phyloP scores from a whole-genome alignment of 2,113 vertebrate genomes.

The Rhinopithecus roxellana region DNA sequence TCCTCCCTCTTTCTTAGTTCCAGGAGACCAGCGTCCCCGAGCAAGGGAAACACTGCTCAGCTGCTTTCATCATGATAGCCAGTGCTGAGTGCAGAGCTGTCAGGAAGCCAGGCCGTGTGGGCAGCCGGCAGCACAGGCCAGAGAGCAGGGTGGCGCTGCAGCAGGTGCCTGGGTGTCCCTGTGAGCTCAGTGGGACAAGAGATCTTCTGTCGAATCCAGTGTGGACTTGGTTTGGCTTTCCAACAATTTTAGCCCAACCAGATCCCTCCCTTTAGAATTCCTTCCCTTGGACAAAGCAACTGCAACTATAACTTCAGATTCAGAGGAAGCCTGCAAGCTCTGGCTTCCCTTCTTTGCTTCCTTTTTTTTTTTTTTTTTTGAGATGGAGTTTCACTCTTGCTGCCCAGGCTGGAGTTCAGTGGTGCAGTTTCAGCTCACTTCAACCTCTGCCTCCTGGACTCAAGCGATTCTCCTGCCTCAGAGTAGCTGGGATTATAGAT shows the following conservation, averaged over 20 bases:
- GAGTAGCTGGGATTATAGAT: too few relatives aligned
- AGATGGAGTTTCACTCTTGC: too few relatives aligned
- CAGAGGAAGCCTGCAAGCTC: neutral
- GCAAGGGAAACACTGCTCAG: neutral
- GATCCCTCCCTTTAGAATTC: neutral
- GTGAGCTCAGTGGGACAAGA: neutral
- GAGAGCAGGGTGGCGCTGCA: neutral
- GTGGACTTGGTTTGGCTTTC: neutral
- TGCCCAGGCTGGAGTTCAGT: too few relatives aligned
- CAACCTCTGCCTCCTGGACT: too few relatives aligned
- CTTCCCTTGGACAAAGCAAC: neutral
- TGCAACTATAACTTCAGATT: neutral
- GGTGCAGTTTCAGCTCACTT: too few relatives aligned
- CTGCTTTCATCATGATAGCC: accelerated
- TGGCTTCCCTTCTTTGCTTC: neutral
- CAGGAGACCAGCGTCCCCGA: constrained; percentile 53
- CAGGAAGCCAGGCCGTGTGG: neutral
- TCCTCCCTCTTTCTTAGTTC: constrained; percentile 36
- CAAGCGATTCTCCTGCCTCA: too few relatives aligned
- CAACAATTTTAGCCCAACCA: neutral
- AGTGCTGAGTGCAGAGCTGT: too few relatives aligned
- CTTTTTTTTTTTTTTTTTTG: too few relatives aligned
- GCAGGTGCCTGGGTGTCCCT: neutral
- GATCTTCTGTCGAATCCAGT: neutral
- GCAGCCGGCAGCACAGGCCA: neutral